Evolutionary conservation across 2,888 invertebrate species (phyloP).

Genomic region (Mylabris sibirica): DNA sequence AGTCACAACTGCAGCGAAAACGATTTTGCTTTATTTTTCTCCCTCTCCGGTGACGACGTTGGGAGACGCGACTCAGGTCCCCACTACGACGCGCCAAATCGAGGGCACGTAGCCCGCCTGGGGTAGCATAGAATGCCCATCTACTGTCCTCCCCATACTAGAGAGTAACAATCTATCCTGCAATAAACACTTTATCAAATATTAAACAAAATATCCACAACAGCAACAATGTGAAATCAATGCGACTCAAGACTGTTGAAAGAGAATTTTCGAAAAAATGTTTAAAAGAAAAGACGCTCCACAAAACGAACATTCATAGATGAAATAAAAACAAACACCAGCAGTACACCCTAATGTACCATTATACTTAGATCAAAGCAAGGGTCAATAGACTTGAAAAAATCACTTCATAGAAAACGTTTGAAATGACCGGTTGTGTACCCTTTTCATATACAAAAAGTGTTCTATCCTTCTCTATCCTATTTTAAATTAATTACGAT

Average conservation of each 20-base stretch:
- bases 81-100: slow-evolving; percentile 27
- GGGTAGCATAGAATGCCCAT: background rate
- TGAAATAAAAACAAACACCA: background rate
- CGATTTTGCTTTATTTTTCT: slow-evolving; percentile 58
- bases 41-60: slow-evolving; percentile 41
- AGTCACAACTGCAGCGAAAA: slow-evolving; percentile 56
- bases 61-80: slow-evolving; percentile 38
- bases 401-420: slow-evolving; percentile 32
- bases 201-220: background rate
- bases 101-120: slow-evolving; percentile 1
- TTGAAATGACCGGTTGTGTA: slow-evolving; percentile 43
- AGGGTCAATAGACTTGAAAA: slow-evolving; percentile 42
- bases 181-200: background rate
- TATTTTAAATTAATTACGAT: background rate
- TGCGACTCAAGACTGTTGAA: background rate
- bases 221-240: background rate
- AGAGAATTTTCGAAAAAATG: background rate
- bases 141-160: slow-evolving; percentile 1
- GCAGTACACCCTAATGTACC: background rate
- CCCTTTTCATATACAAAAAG: slow-evolving; percentile 42
- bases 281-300: background rate
- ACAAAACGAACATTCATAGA: background rate
- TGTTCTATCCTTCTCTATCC: slow-evolving; percentile 25
- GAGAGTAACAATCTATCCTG: background rate
- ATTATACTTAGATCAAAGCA: slow-evolving; percentile 22